Base-by-base conservation (phyloP, 2,888 invertebrate genomes). In the Parasteatoda lunata region DNA sequence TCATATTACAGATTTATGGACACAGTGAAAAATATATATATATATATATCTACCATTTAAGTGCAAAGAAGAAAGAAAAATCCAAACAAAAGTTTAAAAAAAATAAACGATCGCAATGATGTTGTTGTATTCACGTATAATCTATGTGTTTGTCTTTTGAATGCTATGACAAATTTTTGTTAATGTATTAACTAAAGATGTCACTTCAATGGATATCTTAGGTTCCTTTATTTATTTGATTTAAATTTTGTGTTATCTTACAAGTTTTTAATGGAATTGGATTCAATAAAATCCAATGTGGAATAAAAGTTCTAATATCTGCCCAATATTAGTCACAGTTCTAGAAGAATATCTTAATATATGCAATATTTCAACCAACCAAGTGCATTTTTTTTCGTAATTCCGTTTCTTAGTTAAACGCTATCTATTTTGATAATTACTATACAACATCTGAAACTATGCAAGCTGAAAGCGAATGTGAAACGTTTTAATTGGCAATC, bases 141-240 rank as follows among this genome's bases (percentile, higher is more conserved):
- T 86, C 70, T 86, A 77, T 86, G 76, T 86, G 72, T 77, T 49
- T 86, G 85, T 81, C 80, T 70, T 86, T 86, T 85, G 75, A 86
- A 84, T 86, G 80, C 73, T 86, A 80, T 77, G 77, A 71, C 52
- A 49, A 69, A 69, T 80, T 86, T 79, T 71, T 86, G 71, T 86
- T 86, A 68, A 54, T 75, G 79, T 80, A 79, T 69, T 45, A 13
- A 72, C n/a, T 59, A 69, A 76, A 77, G 80, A 52, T 70, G 72
- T 79, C 79, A 68, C 51, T 72, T 73, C 59, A 59, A 78, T 69
- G 72, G 68, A 78, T 78, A 84, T 78, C 66, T 77, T 84, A 78
- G 80, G 76, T 77, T 77, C 49, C 48, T 66, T 79, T 70, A 15
- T 51, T 8, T 73, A 48, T 75, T 75, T 47, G 49, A 13, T 52